Base-by-base conservation (phyloP, 2,797 vertebrate species). In the Melanotaenia maccullochi region DNA sequence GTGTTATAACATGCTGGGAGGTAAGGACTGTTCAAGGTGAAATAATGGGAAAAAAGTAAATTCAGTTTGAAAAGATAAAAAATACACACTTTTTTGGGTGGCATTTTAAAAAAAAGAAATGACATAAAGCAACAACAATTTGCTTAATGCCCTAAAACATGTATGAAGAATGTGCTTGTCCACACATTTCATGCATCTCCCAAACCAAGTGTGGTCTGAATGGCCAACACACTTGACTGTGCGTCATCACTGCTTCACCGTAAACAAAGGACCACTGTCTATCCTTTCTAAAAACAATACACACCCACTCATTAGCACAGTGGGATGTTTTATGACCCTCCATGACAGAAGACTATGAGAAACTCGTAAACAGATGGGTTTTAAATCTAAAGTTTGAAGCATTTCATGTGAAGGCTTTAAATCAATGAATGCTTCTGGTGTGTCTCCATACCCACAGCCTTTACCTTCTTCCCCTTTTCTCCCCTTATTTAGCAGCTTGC, bases 221-320 rank as follows among this genome's bases (percentile, higher is more conserved):
- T 51, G 60, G 59, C 69, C 71, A 20, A 62, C 66, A 75, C 76
- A 75, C 80, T 81, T 70, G 79, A 78, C 84, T 51, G 67, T 75
- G 75, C 78, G 69, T 88, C 88, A 90, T 81, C 76, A 28, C 55
- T 22, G 78, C 65, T 63, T 81, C 67, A 56, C 61, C 24, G 18
- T 81, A 82, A 81, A 90, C 85, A 89, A 89, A 82, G 88, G 76
- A 63, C 66, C 68, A 65, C 76, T 79, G 85, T 91, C 44, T 18
- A 28, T 58, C 42, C 62, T 51, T 16, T 69, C 68, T 68, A 83
- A 89, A 88, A 86, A 85, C 86, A 90, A 87, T 61, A 75, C 68
- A 81, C 65, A 75, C 73, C 66, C 77, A 52, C 76, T 81, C 67
- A 69, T 76, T 80, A 67, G 68, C 83, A 72, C 74, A 69, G 61